Evolutionary conservation across 2,888 invertebrate species (phyloP).

Genomic region (Phortica okadai): DNA sequence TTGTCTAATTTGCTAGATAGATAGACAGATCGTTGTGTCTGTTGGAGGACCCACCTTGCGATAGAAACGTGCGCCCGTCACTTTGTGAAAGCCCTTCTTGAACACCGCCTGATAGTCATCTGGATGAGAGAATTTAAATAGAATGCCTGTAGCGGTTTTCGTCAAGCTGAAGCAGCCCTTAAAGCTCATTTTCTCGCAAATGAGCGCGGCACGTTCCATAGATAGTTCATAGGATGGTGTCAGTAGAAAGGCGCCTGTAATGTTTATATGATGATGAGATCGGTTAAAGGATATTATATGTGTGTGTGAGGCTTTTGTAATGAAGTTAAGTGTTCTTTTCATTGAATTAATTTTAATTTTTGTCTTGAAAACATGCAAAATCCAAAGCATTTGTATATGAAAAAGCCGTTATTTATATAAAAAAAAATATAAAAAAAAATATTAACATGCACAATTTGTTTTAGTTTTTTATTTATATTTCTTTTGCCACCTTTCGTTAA

Average conservation of each 20-base stretch:
- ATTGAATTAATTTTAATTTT: too few relatives aligned
- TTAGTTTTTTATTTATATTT: too few relatives aligned
- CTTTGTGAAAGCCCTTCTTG: constrained; percentile 91
- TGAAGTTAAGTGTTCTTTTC: too few relatives aligned
- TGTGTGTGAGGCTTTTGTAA: too few relatives aligned
- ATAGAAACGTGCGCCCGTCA: constrained; percentile 90
- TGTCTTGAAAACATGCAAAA: too few relatives aligned
- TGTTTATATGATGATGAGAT: not conserved
- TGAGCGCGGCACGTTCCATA: constrained; percentile 89
- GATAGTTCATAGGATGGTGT: constrained; percentile 91
- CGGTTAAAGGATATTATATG: too few relatives aligned
- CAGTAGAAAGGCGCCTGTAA: constrained; percentile 85
- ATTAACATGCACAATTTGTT: too few relatives aligned
- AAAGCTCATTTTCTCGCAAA: constrained; percentile 93
- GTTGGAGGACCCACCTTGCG: constrained; percentile 82
- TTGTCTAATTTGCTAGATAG: too few relatives aligned
- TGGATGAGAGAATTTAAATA: constrained; percentile 91
- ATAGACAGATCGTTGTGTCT: too few relatives aligned
- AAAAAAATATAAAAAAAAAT: too few relatives aligned
- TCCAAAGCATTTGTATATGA: too few relatives aligned
- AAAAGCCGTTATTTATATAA: too few relatives aligned
- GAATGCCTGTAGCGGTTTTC: constrained; percentile 91
- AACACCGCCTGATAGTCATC: constrained; percentile 91
- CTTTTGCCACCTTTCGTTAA: constrained; percentile 81
- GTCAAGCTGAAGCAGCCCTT: constrained; percentile 90